A percentile compares a stretch with the other conserved stretches of the same genome.
These are phyloP conservation scores for Acrossocheilus wenchowensis DNA, from an alignment of 2,797 vertebrate species.

Conservation along the genomic window DNA sequence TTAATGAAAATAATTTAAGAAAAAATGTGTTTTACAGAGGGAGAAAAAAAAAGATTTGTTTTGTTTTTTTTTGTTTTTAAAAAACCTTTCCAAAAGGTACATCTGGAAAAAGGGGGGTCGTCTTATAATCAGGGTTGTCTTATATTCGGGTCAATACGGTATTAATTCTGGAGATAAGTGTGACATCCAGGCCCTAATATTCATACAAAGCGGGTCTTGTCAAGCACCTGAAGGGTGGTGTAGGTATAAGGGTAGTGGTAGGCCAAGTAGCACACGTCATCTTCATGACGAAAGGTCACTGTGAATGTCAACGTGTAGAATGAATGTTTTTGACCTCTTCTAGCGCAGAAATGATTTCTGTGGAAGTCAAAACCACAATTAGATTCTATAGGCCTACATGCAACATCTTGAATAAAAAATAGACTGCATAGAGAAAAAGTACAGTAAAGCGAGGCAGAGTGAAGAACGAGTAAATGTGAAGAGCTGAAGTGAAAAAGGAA, in stretches of 20 bases:
- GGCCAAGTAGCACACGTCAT: constrained; percentile 92
- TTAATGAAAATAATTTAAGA: too few relatives aligned
- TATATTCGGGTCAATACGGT: too few relatives aligned
- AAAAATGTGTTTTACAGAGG: too few relatives aligned
- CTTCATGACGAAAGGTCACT: constrained; percentile 84
- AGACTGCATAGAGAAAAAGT: background rate
- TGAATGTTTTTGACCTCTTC: constrained; percentile 59
- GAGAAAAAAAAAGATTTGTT: too few relatives aligned
- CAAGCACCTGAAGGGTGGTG: constrained; percentile 85
- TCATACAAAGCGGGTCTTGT: constrained; percentile 20
- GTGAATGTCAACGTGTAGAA: constrained; percentile 90
- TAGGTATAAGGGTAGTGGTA: constrained; percentile 95
- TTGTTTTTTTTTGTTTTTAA: too few relatives aligned
- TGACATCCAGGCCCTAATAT: background rate
- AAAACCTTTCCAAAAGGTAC: too few relatives aligned
- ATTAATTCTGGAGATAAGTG: background rate
- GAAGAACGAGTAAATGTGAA: background rate
- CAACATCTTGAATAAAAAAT: background rate
- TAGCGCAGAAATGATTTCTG: constrained; percentile 86
- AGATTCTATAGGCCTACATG: background rate
- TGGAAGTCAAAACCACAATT: constrained; percentile 31
- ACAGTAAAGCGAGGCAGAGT: background rate
- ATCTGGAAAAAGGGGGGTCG: too few relatives aligned
- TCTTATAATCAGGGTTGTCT: too few relatives aligned
- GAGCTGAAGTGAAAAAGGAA: background rate